Evolutionary conservation across 2,113 vertebrate species (phyloP), one percentile per base, ranked within the genome.

Genomic region (Seriola aureovittata): DNA sequence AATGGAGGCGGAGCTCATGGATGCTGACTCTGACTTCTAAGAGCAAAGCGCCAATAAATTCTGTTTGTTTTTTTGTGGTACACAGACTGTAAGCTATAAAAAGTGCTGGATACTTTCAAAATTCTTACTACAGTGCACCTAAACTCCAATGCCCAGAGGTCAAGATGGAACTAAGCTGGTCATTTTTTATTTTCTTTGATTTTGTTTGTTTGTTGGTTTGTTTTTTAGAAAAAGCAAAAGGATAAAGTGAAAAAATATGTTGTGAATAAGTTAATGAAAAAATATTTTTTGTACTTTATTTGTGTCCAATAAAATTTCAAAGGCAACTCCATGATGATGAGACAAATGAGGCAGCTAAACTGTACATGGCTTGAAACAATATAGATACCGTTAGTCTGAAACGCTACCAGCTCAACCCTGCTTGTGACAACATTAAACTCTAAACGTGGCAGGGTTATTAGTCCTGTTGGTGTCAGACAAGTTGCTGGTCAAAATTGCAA

Each of bases 1-100:
- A 69, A 96, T 98, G 96, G 97, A 98, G 4, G 96, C 97, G 0
- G 97, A 98, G 91, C 95, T 99, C 62, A 95, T 99, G 95, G 97
- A 99, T 0, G 94, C 96, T 0, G 97, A 98, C 59, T 99, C 96
- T 0, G 98, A 99, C 90, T 99, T 99, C 78, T 99, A 83, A 93
- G 66, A 75, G 16, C 25, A 23, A 5, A 62, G 40, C 63, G 54
- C 46, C 23, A 12, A 40, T 23, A 29, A 29, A 52, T 59, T 44
- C 25, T 16, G 29, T 21, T 58, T 48, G 36, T 69, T 83, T 60
- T 64, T 83, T 81, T 63, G 57, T 46, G 72, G 60, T 63, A 75
- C 79, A 86, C 81, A 73, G 73, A 78, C 54, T 63, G 82, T 76
- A 81, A 90, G 72, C 69, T 73, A 70, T 44, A 80, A 77, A 71